Conservation (phyloP, 1,140 invertebrate genomes). For the Leptinotarsa defecta region DNA sequence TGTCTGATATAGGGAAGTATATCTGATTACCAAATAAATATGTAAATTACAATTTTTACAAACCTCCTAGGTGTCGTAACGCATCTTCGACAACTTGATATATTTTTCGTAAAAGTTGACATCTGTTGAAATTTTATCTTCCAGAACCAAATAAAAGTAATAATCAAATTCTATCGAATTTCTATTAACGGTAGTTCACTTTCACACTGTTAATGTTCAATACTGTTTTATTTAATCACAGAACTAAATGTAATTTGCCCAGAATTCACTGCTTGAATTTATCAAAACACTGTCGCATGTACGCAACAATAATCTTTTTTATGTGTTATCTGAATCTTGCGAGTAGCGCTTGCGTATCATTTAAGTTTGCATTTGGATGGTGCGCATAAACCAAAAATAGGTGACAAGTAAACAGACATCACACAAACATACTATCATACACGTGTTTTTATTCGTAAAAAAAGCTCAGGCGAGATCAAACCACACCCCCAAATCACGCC, state of each 20-base stretch:
- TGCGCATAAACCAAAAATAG: too few species aligned
- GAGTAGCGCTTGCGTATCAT: too few species aligned
- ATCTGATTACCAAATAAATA: neutral
- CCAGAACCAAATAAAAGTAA: neutral
- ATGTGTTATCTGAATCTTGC: too few species aligned
- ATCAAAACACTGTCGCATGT: too few species aligned
- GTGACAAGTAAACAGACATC: neutral
- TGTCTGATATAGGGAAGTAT: neutral
- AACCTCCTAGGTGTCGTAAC: slow-evolving; percentile 11
- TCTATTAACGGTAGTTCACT: neutral
- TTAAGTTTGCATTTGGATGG: too few species aligned
- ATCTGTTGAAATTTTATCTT: neutral
- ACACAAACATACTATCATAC: neutral
- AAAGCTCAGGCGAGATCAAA: neutral
- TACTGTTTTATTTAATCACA: too few species aligned
- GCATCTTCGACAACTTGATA: slow-evolving; percentile 24
- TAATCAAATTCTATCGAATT: neutral
- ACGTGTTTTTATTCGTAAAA: neutral
- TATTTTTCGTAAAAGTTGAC: slow-evolving; percentile 24
- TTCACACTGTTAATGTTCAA: neutral
- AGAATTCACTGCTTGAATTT: too few species aligned
- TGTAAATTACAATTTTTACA: neutral
- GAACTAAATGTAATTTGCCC: too few species aligned
- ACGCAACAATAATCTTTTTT: too few species aligned
- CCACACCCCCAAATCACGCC: slow-evolving; percentile 1